Conservation (phyloP, 92 coral and sea anemone genomes). For the Zoanthus gigantus region DNA sequence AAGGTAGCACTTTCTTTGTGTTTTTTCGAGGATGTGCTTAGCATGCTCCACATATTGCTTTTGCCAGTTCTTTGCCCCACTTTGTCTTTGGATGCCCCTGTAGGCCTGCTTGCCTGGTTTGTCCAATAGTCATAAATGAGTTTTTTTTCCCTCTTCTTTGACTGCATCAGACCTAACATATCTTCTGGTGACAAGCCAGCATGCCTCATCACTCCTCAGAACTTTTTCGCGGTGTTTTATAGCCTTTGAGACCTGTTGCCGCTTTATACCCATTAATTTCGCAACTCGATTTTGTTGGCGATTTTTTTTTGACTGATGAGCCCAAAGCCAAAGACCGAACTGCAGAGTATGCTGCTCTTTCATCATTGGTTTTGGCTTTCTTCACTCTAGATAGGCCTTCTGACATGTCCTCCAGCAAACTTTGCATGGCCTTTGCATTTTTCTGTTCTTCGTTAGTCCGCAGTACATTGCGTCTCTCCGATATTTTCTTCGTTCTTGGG, state of each 20-base stretch:
- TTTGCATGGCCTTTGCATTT: conserved; percentile 23
- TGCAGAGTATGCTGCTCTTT: conserved; percentile 44
- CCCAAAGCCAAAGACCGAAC: conserved; percentile 46
- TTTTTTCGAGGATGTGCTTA: conserved; percentile 64
- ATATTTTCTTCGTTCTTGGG: conserved; percentile 39
- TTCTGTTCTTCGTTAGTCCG: conserved; percentile 20
- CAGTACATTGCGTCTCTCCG: conserved; percentile 11
- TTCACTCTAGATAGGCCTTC: conserved; percentile 30
- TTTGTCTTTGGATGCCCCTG: conserved; percentile 45
- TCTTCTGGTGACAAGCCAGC: conserved; percentile 26
- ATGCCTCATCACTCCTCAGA: conserved; percentile 22
- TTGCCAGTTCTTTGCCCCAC: conserved; percentile 43
- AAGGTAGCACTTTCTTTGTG: conserved; percentile 58
- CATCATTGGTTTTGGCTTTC: conserved; percentile 4
- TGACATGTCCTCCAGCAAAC: conserved; percentile 31
- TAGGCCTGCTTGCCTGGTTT: conserved; percentile 36
- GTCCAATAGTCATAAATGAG: conserved; percentile 48
- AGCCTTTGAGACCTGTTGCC: conserved; percentile 34
- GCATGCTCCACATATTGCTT: conserved; percentile 59
- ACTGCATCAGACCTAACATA: conserved; percentile 46
- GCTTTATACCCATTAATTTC: conserved; percentile 37
- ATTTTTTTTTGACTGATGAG: background rate
- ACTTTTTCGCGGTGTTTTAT: background rate
- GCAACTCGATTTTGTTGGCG: conserved; percentile 31
- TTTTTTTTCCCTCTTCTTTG: conserved; percentile 14